Base-by-base conservation (phyloP, 2,113 vertebrate genomes). In the Lichenostomus cassidix region DNA sequence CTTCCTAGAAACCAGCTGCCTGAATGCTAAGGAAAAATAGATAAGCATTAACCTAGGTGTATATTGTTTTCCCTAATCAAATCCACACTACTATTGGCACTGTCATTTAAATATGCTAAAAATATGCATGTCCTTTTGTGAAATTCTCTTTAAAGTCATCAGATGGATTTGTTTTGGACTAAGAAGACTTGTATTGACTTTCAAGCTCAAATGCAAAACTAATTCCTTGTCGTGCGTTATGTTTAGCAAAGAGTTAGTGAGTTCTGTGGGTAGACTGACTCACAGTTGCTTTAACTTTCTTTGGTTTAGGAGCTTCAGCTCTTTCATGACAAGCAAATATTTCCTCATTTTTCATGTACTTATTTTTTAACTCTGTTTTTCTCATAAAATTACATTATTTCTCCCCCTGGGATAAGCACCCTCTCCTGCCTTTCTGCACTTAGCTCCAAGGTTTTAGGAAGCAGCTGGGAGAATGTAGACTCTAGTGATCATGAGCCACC, bases 151-250 rank as follows among this genome's bases (percentile, higher is more conserved):
- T 70, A 75, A 89, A 84, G 75, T 77, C 8, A 44, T 92, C 64
- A 90, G 35, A 59, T 83, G 52, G 23, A 81, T 93, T n/a, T 84
- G 52, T 78, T 95, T 75, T 81, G 62, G 33, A 68, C 47, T 92
- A 47, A 63, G 74, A 95, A 47, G 35, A 17, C 60, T 86, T 87
- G 73, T 89, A 95, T 89, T 94, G 80, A 75, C 60, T 95, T 96
- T 64, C 11, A 64, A 46, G 44, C 69, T 82, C 52, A 75, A 94
- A 89, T 75, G 47, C 21, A 75, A 63, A 87, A 44, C 25, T 39
- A 78, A 78, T 92, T 74, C 27, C 19, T 53, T 79, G 20, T 67
- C 80, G 35, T 75, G 35, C 27, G 90, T 71, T 65, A 33, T n/a
- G 24, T 67, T 81, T 69, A 59, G 8, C 21, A 68, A 50, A 41